A percentile compares a stretch with the other conserved stretches of the same genome.
These are phyloP conservation scores for Ommatoiulus sabulosus DNA, from an alignment of 2,888 invertebrate genomes.

Conservation along the genomic window DNA sequence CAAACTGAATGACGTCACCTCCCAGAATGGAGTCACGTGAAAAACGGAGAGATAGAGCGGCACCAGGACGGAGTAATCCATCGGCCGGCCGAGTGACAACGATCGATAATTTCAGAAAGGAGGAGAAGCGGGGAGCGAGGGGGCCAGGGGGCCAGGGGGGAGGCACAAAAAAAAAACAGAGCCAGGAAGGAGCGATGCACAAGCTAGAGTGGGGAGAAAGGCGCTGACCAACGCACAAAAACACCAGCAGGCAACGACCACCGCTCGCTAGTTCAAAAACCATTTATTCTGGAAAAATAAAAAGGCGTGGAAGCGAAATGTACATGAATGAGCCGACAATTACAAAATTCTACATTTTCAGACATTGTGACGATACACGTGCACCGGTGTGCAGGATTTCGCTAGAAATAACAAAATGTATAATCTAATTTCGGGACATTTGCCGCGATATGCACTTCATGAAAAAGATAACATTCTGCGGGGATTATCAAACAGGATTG, in stretches of 20 bases:
- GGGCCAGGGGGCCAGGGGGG: neutral
- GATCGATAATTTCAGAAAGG: neutral
- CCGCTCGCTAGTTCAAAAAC: neutral
- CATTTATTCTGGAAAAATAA: neutral
- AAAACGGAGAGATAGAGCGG: neutral
- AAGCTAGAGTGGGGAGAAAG: neutral
- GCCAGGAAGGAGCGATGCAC: neutral
- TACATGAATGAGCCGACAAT: too few species aligned
- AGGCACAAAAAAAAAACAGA: neutral
- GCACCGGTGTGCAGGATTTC: too few species aligned
- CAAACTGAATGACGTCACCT: conserved; percentile 45
- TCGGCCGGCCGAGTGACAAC: neutral
- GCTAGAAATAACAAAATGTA: too few species aligned
- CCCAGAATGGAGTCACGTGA: conserved; percentile 45
- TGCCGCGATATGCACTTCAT: too few species aligned
- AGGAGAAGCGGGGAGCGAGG: neutral
- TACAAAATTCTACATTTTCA: too few species aligned
- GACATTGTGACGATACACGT: too few species aligned
- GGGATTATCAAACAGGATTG: too few species aligned
- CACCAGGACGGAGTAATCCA: neutral
- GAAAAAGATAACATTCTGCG: too few species aligned
- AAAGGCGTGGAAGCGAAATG: too few species aligned
- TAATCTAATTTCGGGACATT: too few species aligned
- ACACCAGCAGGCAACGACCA: too few species aligned
- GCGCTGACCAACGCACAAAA: neutral